A percentile compares a stretch with the other conserved stretches of the same genome.
These are phyloP conservation scores for Diglossa cyanea DNA, from an alignment of 2,797 vertebrate genomes.

Conservation along the genomic window DNA sequence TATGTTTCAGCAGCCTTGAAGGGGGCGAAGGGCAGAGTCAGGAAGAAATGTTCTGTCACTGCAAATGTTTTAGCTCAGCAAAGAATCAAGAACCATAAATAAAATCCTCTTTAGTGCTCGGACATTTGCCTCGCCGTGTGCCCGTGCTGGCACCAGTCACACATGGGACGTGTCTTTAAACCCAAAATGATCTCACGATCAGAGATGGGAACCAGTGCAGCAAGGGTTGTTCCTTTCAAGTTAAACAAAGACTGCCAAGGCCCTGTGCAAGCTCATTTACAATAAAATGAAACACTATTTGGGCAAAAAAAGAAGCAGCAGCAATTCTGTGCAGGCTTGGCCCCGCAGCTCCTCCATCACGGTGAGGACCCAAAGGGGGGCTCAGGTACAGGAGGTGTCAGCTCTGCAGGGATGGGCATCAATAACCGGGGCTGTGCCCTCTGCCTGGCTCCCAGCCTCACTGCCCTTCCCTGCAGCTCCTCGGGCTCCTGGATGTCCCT, in stretches of 20 bases:
- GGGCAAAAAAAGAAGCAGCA: not conserved
- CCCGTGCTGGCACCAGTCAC: fast-evolving
- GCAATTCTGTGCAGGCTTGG: not conserved
- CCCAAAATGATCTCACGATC: not conserved
- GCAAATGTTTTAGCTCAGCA: slow-evolving; percentile 25
- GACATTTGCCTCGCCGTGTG: not conserved
- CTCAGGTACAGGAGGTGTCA: slow-evolving; percentile 4
- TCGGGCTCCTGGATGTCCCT: slow-evolving; percentile 18
- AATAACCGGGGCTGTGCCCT: not conserved
- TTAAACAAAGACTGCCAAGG: not conserved
- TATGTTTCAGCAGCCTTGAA: slow-evolving; percentile 24
- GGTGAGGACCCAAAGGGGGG: not conserved
- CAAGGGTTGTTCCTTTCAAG: not conserved
- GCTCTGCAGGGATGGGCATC: slow-evolving; percentile 24
- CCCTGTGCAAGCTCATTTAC: not conserved
- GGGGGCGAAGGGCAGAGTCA: not conserved
- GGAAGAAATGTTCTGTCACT: slow-evolving; percentile 14
- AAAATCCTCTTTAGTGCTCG: not conserved
- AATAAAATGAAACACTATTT: not conserved
- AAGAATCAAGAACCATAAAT: not conserved
- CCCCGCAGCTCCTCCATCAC: not conserved
- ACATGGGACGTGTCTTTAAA: fast-evolving
- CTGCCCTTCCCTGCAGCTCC: slow-evolving; percentile 29
- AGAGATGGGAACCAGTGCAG: not conserved
- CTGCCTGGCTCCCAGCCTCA: slow-evolving; percentile 21